These are phyloP conservation scores for Candoia aspera DNA, from an alignment of 2,113 vertebrate genomes.

Conservation along the genomic window DNA sequence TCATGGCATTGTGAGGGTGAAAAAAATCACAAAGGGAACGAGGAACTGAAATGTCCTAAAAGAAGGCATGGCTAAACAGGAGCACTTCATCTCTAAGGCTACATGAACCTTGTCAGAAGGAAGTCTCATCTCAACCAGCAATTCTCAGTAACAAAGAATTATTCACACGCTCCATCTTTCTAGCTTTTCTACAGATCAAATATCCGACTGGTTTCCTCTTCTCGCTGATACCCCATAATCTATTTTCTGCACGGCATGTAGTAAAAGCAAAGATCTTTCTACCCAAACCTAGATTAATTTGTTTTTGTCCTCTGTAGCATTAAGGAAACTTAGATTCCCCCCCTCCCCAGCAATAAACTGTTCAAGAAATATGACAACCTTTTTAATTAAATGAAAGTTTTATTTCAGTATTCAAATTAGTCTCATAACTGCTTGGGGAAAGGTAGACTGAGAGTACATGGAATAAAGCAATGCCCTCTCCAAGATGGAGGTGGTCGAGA, in stretches of 20 bases:
- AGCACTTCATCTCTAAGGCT: neutral
- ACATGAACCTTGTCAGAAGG: neutral
- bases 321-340: neutral
- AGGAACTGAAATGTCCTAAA: no score
- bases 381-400: slow-evolving; percentile 69
- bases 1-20: no score
- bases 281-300: neutral
- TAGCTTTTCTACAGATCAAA: neutral
- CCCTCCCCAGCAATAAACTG: neutral
- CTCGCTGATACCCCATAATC: neutral
- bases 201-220: neutral
- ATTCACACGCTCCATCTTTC: neutral
- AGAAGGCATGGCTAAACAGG: neutral
- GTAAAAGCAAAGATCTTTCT: neutral
- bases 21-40: no score
- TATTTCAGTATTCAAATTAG: slow-evolving; percentile 76
- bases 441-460: slow-evolving; percentile 53
- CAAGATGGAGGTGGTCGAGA: neutral
- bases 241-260: neutral
- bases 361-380: slow-evolving; percentile 27
- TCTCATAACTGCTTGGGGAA: slow-evolving; percentile 49
- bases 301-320: neutral
- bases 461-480: slow-evolving; percentile 18
- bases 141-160: neutral
- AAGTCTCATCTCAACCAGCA: neutral